Conservation (phyloP, 2,113 vertebrate genomes). For the Scophthalmus maximus region DNA sequence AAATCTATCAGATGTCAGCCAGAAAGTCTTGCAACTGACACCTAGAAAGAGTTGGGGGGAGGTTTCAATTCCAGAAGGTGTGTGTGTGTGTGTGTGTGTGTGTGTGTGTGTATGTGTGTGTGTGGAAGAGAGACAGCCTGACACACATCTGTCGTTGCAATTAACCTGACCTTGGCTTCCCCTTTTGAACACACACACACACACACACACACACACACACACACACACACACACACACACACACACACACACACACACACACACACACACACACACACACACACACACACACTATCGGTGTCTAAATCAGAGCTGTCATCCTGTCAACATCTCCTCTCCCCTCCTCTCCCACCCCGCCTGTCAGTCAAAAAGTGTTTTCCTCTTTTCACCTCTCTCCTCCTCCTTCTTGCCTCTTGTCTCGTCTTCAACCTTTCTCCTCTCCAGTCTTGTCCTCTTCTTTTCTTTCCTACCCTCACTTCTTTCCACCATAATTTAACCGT, state of each 20-base stretch:
- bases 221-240: constrained; percentile 33
- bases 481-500: too few species aligned
- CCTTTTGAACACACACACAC: constrained; percentile 57
- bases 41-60: constrained; percentile 31
- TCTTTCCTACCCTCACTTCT: neutral
- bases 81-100: constrained; percentile 20
- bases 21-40: constrained; percentile 32
- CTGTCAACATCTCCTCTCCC: constrained; percentile 71
- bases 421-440: constrained; percentile 45
- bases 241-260: constrained; percentile 21
- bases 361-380: constrained; percentile 76
- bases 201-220: constrained; percentile 16
- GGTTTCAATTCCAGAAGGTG: constrained; percentile 32
- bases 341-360: constrained; percentile 63
- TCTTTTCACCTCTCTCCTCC: constrained; percentile 59
- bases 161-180: constrained; percentile 80
- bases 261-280: constrained; percentile 28
- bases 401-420: constrained; percentile 47
- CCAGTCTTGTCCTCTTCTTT: constrained; percentile 26
- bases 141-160: constrained; percentile 75
- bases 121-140: constrained; percentile 33
- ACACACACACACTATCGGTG: constrained; percentile 60
- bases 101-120: constrained; percentile 12
- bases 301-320: constrained; percentile 81
- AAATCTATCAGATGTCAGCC: constrained; percentile 46